phyloP scores from a whole-genome alignment of 1,140 invertebrate species.

The Brachionus sp. region DNA sequence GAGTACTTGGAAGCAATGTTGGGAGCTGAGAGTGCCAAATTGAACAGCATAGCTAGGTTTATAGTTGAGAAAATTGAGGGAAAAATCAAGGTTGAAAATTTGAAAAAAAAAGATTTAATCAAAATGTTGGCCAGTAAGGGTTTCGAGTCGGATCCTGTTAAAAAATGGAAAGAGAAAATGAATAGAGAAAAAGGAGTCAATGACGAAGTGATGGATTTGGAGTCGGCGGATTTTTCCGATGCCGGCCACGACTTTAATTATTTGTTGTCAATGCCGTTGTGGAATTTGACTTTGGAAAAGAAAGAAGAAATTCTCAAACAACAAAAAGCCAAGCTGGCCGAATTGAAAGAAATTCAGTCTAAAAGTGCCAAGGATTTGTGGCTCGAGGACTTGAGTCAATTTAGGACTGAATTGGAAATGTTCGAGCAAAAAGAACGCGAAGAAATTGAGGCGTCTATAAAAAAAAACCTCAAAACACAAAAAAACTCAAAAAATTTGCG shows the following conservation, averaged over 20 bases:
- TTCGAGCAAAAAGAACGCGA: conserved; percentile 16
- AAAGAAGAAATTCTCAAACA: conserved; percentile 87
- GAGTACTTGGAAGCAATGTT: conserved; percentile 83
- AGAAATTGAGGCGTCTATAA: neutral
- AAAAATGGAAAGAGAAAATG: conserved; percentile 76
- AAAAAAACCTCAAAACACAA: conserved; percentile 16
- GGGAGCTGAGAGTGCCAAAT: conserved; percentile 78
- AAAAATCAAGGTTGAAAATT: conserved; percentile 81
- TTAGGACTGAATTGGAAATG: conserved; percentile 59
- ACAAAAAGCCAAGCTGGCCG: conserved; percentile 69
- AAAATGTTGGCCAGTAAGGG: conserved; percentile 78
- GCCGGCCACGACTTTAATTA: conserved; percentile 55
- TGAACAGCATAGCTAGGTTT: conserved; percentile 86
- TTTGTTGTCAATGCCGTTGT: conserved; percentile 65
- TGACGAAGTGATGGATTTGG: neutral
- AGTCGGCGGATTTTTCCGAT: conserved; percentile 48
- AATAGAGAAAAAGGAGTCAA: conserved; percentile 54
- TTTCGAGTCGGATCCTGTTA: conserved; percentile 89
- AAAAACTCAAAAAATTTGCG: neutral
- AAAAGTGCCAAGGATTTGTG: conserved; percentile 77
- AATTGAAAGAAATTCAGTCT: conserved; percentile 57
- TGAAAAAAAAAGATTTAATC: conserved; percentile 80
- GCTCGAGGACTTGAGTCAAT: conserved; percentile 77
- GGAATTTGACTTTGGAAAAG: conserved; percentile 84
- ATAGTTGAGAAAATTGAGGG: conserved; percentile 95